Percentiles rank a stretch among this genome's conserved stretches.
Evolutionary conservation across 2,797 vertebrate species (phyloP).

Genomic region (Rhabdophis nuchalis): DNA sequence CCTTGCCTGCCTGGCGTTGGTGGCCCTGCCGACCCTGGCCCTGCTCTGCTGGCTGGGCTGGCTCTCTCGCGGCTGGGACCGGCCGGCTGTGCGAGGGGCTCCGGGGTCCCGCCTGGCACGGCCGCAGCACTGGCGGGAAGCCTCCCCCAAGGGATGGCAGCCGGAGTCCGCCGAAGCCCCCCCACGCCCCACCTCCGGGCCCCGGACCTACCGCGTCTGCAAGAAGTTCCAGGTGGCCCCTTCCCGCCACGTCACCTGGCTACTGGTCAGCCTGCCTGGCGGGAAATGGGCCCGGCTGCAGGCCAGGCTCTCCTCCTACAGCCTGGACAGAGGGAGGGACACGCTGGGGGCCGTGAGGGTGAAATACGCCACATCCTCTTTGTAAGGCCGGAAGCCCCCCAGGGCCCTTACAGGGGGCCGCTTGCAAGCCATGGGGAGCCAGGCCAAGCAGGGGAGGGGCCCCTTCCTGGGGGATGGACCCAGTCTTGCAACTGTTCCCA

Average conservation of each 20-base stretch:
- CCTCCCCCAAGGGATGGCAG: rapidly evolving
- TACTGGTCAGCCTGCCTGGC: background rate
- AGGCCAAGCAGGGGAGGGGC: background rate
- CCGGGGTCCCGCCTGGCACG: background rate
- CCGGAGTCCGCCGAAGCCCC: rapidly evolving
- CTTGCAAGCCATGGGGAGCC: background rate
- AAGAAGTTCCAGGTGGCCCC: background rate
- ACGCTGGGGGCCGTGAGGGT: background rate
- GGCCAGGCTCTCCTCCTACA: background rate
- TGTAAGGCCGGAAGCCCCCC: background rate
- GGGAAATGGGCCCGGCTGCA: background rate
- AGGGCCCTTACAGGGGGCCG: background rate
- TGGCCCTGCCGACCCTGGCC: background rate
- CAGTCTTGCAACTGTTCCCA: background rate
- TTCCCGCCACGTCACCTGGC: constrained; percentile 1
- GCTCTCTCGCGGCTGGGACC: rapidly evolving
- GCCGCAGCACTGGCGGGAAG: background rate
- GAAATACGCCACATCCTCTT: background rate
- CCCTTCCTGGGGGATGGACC: background rate
- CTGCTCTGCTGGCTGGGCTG: background rate
- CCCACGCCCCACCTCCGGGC: background rate
- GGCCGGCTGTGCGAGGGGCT: rapidly evolving
- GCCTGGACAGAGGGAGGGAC: background rate
- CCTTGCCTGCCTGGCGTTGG: background rate
- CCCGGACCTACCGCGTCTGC: background rate